phyloP scores from a whole-genome alignment of 35 echinoderm and acorn worm species.

The Stichopus chloronotus region DNA sequence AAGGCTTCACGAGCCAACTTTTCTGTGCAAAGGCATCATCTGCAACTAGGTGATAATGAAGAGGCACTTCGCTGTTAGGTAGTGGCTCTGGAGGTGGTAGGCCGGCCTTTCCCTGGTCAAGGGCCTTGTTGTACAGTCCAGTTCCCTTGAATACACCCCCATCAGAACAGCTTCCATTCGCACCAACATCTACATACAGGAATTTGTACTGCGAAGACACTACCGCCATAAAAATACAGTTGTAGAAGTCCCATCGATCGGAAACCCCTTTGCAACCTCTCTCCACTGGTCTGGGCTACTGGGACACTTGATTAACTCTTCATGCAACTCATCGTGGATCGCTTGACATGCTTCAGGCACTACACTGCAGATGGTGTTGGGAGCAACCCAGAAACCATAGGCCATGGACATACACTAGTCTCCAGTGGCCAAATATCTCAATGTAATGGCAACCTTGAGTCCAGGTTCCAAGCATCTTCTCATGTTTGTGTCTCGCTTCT shows the following conservation, averaged over 20 bases:
- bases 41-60: slow-evolving; percentile 55
- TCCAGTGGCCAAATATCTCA: too few relatives aligned
- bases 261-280: slow-evolving; percentile 35
- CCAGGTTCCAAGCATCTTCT: too few relatives aligned
- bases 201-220: slow-evolving; percentile 56
- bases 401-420: too few relatives aligned
- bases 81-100: slow-evolving; percentile 49
- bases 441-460: too few relatives aligned
- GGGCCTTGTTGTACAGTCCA: slow-evolving; percentile 17
- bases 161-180: slow-evolving; percentile 49
- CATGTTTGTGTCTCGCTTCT: too few relatives aligned
- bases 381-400: not conserved
- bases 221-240: slow-evolving; percentile 52
- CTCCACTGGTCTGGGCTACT: slow-evolving; percentile 39
- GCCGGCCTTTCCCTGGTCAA: slow-evolving; percentile 29
- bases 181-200: too few relatives aligned
- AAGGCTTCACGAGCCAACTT: slow-evolving; percentile 63
- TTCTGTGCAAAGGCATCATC: slow-evolving; percentile 61
- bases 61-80: slow-evolving; percentile 13
- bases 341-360: slow-evolving; percentile 39
- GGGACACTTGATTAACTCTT: too few relatives aligned
- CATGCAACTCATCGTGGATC: not conserved
- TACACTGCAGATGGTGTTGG: too few relatives aligned
- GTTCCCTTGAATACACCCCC: slow-evolving; percentile 52
- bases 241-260: slow-evolving; percentile 56